Conservation (phyloP, 2,888 invertebrate genomes). For the Polydesmus complanatus region DNA sequence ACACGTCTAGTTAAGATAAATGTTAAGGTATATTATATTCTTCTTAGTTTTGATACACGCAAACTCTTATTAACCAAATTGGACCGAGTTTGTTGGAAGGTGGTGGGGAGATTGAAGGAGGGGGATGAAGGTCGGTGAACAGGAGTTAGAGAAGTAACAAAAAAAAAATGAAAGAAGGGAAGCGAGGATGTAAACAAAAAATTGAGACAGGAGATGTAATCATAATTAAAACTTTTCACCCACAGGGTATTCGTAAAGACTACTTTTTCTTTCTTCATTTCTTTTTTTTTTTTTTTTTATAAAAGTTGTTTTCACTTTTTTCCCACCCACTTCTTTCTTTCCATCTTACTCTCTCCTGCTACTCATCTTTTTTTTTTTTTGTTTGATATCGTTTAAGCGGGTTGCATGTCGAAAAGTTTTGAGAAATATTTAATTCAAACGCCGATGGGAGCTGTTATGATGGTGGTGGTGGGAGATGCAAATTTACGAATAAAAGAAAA, state of each 20-base stretch:
- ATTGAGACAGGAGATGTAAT: slow-evolving; percentile 7
- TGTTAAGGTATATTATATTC: no score
- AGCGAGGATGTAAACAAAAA: neutral
- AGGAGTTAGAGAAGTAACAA: no score
- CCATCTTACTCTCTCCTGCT: no score
- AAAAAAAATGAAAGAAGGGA: neutral
- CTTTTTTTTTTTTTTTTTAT: neutral
- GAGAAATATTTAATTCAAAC: neutral
- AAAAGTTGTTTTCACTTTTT: neutral
- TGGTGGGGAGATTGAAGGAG: neutral
- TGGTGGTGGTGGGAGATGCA: no score
- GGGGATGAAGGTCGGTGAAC: neutral
- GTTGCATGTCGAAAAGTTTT: neutral
- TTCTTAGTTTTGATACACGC: no score
- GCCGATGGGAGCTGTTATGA: neutral
- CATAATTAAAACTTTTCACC: slow-evolving; percentile 8
- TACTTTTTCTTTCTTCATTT: no score
- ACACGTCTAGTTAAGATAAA: no score
- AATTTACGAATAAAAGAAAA: no score
- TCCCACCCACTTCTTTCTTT: no score
- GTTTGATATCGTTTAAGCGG: neutral
- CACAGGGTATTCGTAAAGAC: neutral
- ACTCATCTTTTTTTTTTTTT: no score
- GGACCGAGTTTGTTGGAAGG: neutral
- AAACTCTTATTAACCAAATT: neutral